phyloP scores from a whole-genome alignment of 2,113 vertebrate species.

The Erpornis zantholeuca region DNA sequence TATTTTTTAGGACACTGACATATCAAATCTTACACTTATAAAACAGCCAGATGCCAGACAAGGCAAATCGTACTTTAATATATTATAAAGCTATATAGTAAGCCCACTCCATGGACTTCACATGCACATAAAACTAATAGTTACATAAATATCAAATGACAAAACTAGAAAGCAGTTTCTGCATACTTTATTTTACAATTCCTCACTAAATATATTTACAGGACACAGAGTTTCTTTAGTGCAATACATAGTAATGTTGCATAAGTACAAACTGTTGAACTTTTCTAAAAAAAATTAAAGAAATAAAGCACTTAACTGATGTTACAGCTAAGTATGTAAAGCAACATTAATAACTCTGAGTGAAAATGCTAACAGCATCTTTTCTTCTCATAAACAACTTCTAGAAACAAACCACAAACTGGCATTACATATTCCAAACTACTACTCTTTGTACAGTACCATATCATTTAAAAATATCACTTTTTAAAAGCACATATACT shows the following conservation, averaged over 20 bases:
- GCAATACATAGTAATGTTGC: conserved; percentile 96
- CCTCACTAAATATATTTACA: conserved; percentile 96
- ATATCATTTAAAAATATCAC: conserved; percentile 65
- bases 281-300: conserved; percentile 78
- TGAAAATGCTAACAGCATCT: conserved; percentile 73
- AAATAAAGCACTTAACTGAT: conserved; percentile 82
- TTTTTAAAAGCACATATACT: conserved; percentile 73
- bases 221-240: conserved; percentile 91
- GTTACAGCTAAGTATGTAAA: conserved; percentile 81
- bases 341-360: conserved; percentile 80
- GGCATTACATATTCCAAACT: conserved; percentile 22
- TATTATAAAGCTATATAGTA: background rate
- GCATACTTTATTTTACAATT: conserved; percentile 84
- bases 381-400: conserved; percentile 72
- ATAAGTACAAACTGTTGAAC: conserved; percentile 91
- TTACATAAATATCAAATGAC: conserved; percentile 28
- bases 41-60: conserved; percentile 23
- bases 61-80: background rate
- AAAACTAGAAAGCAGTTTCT: conserved; percentile 60
- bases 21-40: background rate
- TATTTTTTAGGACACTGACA: background rate
- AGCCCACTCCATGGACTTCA: background rate
- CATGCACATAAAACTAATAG: background rate
- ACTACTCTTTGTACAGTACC: conserved; percentile 56
- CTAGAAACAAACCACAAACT: conserved; percentile 59